Evolutionary conservation across 2,113 vertebrate species (phyloP), one percentile per base, ranked within the genome.

Genomic region (Heteronetta atricapilla): DNA sequence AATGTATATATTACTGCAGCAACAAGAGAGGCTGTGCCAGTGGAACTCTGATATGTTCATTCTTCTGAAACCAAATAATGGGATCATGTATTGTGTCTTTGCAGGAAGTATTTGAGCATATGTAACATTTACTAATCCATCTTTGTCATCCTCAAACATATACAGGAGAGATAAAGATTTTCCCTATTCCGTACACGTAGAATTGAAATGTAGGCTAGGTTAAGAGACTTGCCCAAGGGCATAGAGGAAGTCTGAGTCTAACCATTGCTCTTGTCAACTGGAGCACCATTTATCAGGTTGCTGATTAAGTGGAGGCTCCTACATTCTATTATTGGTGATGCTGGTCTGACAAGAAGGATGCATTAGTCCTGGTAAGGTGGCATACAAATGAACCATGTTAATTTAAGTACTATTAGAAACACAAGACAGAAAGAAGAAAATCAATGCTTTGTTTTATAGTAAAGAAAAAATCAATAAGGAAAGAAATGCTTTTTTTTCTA

Each of bases 381-480:
- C 90, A 96, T 96, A 97, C 86, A 96, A 95, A 94, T 87, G 94
- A 95, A 89, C 50, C 79, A 36, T 42, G 76, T 88, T 95, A 92
- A 95, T 95, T 94, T 91, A 91, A 62, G 68, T 89, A 86, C 82
- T 87, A 83, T 95, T 94, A 91, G 89, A 92, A 94, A 94, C 84
- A 78, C 53, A 85, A 93, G 94, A 96, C 82, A 87, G 78, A 92
- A 82, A 82, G 91, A 56, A 52, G 46, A 94, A 97, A 96, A 96
- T 95, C 96, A 94, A 96, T 97, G 82, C 66, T 90, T 82, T 93
- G 89, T 93, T 96, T 94, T 91, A 93, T 95, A 91, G 91, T 92
- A 92, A 95, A 92, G 84, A 94, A 94, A 94, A 96, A 96, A 96
- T 97, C 96, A 81, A 97, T 96, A 69, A 73, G 55, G 78, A 91